Conservation (phyloP, 2,888 invertebrate species). For the Dynastes tityus region DNA sequence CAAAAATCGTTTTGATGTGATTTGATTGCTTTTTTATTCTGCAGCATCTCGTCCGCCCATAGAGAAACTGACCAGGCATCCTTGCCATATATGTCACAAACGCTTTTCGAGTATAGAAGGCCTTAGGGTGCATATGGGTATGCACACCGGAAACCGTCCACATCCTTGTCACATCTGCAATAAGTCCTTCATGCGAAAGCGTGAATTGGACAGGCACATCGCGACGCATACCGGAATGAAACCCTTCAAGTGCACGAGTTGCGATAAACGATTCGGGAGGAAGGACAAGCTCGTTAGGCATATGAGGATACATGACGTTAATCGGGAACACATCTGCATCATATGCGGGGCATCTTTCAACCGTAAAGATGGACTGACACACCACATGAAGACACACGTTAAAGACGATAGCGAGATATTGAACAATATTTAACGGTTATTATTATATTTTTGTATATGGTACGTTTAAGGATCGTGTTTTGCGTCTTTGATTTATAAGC, state of each 20-base stretch:
- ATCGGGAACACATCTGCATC: conserved; percentile 72
- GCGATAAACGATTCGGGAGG: conserved; percentile 79
- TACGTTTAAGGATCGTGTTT: conserved; percentile 21
- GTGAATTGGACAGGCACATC: conserved; percentile 81
- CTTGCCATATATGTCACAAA: conserved; percentile 64
- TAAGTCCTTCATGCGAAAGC: conserved; percentile 79
- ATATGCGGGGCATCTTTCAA: conserved; percentile 77
- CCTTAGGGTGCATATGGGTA: conserved; percentile 70
- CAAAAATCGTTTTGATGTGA: neutral
- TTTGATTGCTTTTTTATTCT: conserved; percentile 15
- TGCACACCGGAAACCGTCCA: conserved; percentile 73
- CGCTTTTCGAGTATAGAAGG: conserved; percentile 62
- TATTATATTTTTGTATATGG: conserved; percentile 28
- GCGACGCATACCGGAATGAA: conserved; percentile 80
- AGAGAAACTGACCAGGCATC: conserved; percentile 57
- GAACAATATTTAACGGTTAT: conserved; percentile 31
- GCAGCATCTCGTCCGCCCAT: conserved; percentile 50
- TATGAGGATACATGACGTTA: conserved; percentile 77
- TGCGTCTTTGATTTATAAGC: conserved; percentile 19
- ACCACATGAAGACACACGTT: conserved; percentile 75
- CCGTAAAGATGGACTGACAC: conserved; percentile 74
- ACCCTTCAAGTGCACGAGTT: conserved; percentile 79
- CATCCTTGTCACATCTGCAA: conserved; percentile 79
- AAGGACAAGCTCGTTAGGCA: conserved; percentile 82
- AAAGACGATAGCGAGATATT: conserved; percentile 49